Conservation (phyloP, 1,140 invertebrate genomes). For the Drosophila gunungcola region DNA sequence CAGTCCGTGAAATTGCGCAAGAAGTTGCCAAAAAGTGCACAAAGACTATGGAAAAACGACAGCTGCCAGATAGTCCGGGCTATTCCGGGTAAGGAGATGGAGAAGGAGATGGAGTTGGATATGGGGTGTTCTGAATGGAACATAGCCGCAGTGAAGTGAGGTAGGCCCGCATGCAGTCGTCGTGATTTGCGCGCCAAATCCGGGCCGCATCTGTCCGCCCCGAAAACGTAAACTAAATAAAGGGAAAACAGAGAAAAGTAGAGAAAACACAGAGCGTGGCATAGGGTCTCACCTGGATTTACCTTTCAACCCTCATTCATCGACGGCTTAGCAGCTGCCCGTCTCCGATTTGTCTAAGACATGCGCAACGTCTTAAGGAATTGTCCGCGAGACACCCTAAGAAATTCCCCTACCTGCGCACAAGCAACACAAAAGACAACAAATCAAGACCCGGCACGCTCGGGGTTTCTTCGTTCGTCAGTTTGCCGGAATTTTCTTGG, state of each 20-base stretch:
- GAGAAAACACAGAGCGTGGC: slow-evolving; percentile 47
- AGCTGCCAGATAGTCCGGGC: slow-evolving; percentile 31
- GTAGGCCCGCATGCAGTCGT: slow-evolving; percentile 36
- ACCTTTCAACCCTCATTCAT: slow-evolving; percentile 60
- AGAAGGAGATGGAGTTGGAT: neutral
- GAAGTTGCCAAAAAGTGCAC: slow-evolving; percentile 60
- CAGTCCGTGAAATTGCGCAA: slow-evolving; percentile 60
- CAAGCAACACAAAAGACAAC: slow-evolving; percentile 45
- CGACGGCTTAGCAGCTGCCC: slow-evolving; percentile 64
- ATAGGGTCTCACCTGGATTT: slow-evolving; percentile 79
- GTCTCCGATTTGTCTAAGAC: slow-evolving; percentile 62
- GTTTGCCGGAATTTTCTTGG: slow-evolving; percentile 13
- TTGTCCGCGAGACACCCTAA: slow-evolving; percentile 44
- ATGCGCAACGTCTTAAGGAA: slow-evolving; percentile 79
- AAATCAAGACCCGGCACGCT: slow-evolving; percentile 47
- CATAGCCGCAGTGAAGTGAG: slow-evolving; percentile 20
- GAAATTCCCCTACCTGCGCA: slow-evolving; percentile 53
- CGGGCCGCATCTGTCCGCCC: slow-evolving; percentile 58
- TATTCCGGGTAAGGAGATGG: slow-evolving; percentile 11
- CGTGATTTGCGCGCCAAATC: slow-evolving; percentile 70
- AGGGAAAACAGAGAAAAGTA: neutral
- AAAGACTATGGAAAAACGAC: slow-evolving; percentile 39
- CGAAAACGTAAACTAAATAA: slow-evolving; percentile 3
- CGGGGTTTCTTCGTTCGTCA: slow-evolving; percentile 27
- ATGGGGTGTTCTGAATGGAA: slow-evolving; percentile 5